phyloP scores from a whole-genome alignment of 2,888 invertebrate genomes.

The Laothoe populi region DNA sequence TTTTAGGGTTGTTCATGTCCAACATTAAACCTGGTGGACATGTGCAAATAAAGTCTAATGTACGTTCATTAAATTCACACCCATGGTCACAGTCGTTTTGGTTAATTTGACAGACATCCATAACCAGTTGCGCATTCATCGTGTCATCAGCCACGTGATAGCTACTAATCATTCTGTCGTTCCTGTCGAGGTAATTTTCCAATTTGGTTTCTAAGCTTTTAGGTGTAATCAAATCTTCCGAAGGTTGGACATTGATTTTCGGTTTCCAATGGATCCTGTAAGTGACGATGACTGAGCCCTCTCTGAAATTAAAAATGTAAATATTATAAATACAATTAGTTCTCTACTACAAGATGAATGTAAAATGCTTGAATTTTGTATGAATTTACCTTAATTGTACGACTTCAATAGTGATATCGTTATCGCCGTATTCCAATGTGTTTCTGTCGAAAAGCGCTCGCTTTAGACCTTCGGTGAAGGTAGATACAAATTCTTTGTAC shows the following conservation, averaged over 20 bases:
- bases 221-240: slow-evolving; percentile 80
- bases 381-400: slow-evolving; percentile 86
- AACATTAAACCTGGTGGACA: slow-evolving; percentile 84
- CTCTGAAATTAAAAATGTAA: slow-evolving; percentile 68
- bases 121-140: slow-evolving; percentile 69
- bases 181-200: slow-evolving; percentile 72
- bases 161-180: slow-evolving; percentile 81
- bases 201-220: slow-evolving; percentile 76
- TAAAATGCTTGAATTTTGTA: background rate
- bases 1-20: slow-evolving; percentile 69
- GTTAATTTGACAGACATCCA: slow-evolving; percentile 87
- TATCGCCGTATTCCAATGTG: slow-evolving; percentile 77
- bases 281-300: slow-evolving; percentile 87
- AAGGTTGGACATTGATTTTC: slow-evolving; percentile 69
- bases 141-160: slow-evolving; percentile 81
- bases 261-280: slow-evolving; percentile 88
- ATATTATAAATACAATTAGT: background rate
- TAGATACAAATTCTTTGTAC: slow-evolving; percentile 85
- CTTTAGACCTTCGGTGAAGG: slow-evolving; percentile 86
- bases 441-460: slow-evolving; percentile 83
- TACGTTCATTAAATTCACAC: slow-evolving; percentile 87
- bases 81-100: slow-evolving; percentile 87
- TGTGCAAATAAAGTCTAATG: slow-evolving; percentile 86
- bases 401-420: slow-evolving; percentile 86
- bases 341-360: background rate